Evolutionary conservation across 2,888 invertebrate genomes (phyloP).

Genomic region (Zygaena filipendulae): DNA sequence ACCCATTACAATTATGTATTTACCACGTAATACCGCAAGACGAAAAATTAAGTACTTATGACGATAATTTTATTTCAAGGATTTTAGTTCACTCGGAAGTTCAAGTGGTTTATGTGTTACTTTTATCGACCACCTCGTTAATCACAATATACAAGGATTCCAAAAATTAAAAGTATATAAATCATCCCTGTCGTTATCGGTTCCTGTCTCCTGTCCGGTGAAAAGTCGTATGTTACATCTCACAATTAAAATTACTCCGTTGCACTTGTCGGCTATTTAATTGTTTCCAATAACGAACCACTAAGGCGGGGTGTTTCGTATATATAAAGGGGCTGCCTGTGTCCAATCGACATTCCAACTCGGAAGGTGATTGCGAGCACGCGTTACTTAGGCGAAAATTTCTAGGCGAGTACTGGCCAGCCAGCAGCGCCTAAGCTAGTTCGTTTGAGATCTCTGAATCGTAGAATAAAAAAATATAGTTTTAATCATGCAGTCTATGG

Average conservation of each 20-base stretch:
- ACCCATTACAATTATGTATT: no score
- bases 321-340: constrained; percentile 52
- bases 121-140: no score
- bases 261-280: constrained; percentile 56
- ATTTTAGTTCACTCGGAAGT: no score
- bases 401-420: constrained; percentile 59
- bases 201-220: no score
- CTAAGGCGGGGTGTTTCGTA: constrained; percentile 47
- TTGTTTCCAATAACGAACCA: constrained; percentile 61
- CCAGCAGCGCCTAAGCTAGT: constrained; percentile 64
- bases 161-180: no score
- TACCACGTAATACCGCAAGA: no score
- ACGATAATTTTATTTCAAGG: no score
- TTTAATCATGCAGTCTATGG: constrained; percentile 66
- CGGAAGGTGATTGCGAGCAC: constrained; percentile 45
- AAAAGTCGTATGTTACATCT: no score
- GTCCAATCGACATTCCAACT: constrained; percentile 51
- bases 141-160: no score
- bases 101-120: no score
- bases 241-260: constrained; percentile 53
- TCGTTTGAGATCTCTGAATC: constrained; percentile 64
- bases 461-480: constrained; percentile 35
- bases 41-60: no score
- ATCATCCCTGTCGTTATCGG: constrained; percentile 21
- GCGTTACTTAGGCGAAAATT: constrained; percentile 64